Conservation (phyloP, 2,888 invertebrate genomes). For the Plebejus anna region DNA sequence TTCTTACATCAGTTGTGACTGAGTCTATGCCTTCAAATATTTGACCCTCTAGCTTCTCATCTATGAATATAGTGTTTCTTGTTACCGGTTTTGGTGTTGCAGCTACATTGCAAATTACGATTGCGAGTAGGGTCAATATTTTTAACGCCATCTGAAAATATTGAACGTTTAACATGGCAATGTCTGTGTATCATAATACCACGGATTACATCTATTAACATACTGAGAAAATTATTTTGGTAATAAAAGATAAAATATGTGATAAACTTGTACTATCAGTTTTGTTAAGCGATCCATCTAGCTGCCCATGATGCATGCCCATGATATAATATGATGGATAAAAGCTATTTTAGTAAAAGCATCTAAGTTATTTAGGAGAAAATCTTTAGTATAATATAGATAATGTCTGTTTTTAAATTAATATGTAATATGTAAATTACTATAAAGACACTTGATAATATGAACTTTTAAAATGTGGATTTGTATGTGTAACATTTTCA, state of each 20-base stretch:
- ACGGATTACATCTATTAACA: background rate
- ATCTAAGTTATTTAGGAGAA: background rate
- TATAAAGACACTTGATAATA: no score
- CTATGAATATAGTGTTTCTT: constrained; percentile 64
- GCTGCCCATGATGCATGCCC: background rate
- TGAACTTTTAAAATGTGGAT: no score
- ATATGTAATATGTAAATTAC: no score
- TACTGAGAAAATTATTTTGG: constrained; percentile 27
- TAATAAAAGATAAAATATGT: background rate
- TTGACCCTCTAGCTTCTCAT: constrained; percentile 59
- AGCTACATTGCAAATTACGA: constrained; percentile 46
- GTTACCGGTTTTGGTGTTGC: constrained; percentile 47
- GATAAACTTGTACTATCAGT: background rate
- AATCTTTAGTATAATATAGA: background rate
- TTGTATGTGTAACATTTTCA: no score
- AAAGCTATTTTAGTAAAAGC: background rate
- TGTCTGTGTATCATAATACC: background rate
- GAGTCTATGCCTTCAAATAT: constrained; percentile 50
- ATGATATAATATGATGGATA: background rate
- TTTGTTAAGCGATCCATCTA: background rate
- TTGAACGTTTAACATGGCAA: background rate
- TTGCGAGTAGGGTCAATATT: constrained; percentile 47
- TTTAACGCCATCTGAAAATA: constrained; percentile 58
- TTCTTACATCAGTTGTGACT: constrained; percentile 25
- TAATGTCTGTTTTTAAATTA: no score